Evolutionary conservation across 2,888 invertebrate genomes (phyloP), one percentile per base, ranked within the genome.

Genomic region (Bombylius discolor): DNA sequence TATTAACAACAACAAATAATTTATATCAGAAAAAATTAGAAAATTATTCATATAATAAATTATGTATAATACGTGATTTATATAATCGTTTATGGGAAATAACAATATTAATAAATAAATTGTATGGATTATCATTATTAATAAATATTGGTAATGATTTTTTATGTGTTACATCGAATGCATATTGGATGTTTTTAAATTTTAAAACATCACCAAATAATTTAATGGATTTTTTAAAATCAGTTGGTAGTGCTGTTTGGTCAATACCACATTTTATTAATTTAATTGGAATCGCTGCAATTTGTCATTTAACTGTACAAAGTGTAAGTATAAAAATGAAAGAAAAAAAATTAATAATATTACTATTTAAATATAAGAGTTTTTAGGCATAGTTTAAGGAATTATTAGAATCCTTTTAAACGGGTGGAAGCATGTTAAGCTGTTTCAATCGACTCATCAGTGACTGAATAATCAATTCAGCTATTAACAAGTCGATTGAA

Each of bases 121-220:
- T 64, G 55, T 69, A 64, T 57, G 73, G 73, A 1, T 48, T 70
- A 1, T 73, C 73, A 5, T 64, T 72, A 61, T 61, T 74, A 9
- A 57, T 70, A 1, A 70, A 68, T 56, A 62, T 74, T 55, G 70
- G 66, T 58, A 71, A 72, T 57, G 72, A 73, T 60, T 73, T 73
- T 54, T 57, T 73, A 52, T 64, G 70, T 34, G 66, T 73, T 0
- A 74, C 68, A 9, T 67, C 70, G 5, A 70, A 70, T 56, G 68
- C 67, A 34, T 74, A 74, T 58, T 73, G 70, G 70, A 67, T 70
- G 42, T 73, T 72, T 60, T 50, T 72, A 4, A 68, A 65, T 52
- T 68, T 68, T 42, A 65, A 67, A 62, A 47, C 50, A 5, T 9
- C 36, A 3, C 47, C 46, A 31, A 52, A 48, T 36, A 62, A 63